Percentiles rank a stretch among this genome's conserved stretches.
phyloP scores from a whole-genome alignment of 2,888 invertebrate species.

The Prosapia bicincta region DNA sequence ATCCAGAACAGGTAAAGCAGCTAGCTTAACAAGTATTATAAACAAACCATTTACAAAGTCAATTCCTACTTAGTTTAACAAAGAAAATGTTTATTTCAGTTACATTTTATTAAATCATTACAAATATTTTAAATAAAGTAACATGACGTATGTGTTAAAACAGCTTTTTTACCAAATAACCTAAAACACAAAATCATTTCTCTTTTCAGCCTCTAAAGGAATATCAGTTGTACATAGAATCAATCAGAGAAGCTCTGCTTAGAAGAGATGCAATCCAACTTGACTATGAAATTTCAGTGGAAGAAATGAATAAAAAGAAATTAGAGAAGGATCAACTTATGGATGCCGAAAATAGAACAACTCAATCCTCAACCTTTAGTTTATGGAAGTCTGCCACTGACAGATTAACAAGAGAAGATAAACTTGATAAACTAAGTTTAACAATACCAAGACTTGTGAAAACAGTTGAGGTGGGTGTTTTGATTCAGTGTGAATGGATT shows the following conservation, averaged over 20 bases:
- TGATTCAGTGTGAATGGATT: too few species aligned
- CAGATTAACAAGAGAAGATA: constrained; percentile 51
- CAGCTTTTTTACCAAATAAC: too few species aligned
- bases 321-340: constrained; percentile 54
- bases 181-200: too few species aligned
- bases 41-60: constrained; percentile 11
- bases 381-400: constrained; percentile 57
- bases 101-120: too few species aligned
- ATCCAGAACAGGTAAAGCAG: neutral
- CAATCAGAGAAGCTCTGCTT: constrained; percentile 61
- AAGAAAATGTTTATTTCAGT: too few species aligned
- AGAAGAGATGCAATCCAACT: constrained; percentile 62
- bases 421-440: constrained; percentile 48
- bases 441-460: constrained; percentile 40
- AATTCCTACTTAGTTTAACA: too few species aligned
- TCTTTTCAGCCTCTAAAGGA: constrained; percentile 54
- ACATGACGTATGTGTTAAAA: too few species aligned
- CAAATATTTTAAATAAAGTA: too few species aligned
- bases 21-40: neutral
- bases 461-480: constrained; percentile 42
- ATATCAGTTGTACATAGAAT: constrained; percentile 62
- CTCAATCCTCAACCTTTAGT: constrained; percentile 44
- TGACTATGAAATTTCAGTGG: constrained; percentile 59
- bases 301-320: constrained; percentile 59
- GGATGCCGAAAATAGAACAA: constrained; percentile 38